Percentiles rank a stretch among this genome's conserved stretches.
These are phyloP conservation scores for Endomychus coccineus DNA, from an alignment of 2,888 invertebrate genomes.

Conservation along the genomic window DNA sequence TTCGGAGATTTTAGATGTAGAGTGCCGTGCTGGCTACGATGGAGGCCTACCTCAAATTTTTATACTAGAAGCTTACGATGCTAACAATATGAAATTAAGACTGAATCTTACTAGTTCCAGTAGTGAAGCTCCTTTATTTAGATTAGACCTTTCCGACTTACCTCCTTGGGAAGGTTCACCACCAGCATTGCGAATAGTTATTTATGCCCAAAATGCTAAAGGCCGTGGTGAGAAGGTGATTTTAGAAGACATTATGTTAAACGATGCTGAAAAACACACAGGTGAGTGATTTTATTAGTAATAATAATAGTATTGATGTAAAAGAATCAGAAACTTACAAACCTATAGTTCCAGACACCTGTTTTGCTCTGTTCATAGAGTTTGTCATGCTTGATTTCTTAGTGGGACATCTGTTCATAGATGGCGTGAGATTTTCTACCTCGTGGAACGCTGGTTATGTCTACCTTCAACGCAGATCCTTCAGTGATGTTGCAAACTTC, in stretches of 20 bases:
- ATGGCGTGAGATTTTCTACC: no score
- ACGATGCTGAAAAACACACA: constrained; percentile 78
- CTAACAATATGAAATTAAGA: constrained; percentile 60
- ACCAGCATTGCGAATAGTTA: constrained; percentile 65
- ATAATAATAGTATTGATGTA: no score
- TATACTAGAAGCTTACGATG: constrained; percentile 74
- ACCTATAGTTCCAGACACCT: no score
- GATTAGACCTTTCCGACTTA: constrained; percentile 56
- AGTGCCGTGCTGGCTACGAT: constrained; percentile 82
- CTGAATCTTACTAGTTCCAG: constrained; percentile 60
- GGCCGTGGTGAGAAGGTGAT: constrained; percentile 75
- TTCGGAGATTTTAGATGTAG: constrained; percentile 61
- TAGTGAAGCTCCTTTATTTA: constrained; percentile 53
- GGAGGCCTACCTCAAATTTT: constrained; percentile 84
- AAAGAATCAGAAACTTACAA: no score
- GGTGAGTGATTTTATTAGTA: no score
- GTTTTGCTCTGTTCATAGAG: no score
- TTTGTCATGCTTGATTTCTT: no score
- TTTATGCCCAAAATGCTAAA: constrained; percentile 79
- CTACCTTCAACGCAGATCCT: no score
- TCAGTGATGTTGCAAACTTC: no score
- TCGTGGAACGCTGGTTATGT: no score
- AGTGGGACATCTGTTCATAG: no score
- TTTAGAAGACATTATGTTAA: constrained; percentile 78
- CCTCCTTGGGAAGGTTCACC: constrained; percentile 44